Conservation (phyloP, 2,113 vertebrate genomes). For the Cardinalis cardinalis region DNA sequence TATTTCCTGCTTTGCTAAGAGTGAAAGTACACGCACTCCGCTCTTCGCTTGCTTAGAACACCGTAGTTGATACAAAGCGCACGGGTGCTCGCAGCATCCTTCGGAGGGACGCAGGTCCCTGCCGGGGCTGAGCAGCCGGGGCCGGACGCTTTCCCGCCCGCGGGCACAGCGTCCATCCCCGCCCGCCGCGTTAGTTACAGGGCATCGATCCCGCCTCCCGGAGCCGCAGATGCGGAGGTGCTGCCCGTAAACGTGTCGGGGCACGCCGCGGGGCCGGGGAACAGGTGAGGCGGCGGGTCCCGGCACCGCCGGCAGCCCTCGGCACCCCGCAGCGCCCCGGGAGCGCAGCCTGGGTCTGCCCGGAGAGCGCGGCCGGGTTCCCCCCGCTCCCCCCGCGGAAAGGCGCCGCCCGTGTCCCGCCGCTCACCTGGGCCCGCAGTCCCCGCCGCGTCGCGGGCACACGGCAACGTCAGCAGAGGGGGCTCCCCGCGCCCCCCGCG, state of each 20-base stretch:
- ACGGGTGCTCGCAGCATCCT: background rate
- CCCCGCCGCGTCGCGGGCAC: background rate
- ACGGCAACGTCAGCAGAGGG: background rate
- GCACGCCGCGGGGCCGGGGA: background rate
- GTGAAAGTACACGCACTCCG: background rate
- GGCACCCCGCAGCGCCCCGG: background rate
- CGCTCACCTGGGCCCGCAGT: background rate
- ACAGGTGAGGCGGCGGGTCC: background rate
- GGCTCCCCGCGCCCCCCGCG: background rate
- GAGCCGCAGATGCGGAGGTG: background rate
- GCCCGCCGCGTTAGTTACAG: background rate
- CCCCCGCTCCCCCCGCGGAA: background rate
- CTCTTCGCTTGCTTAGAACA: background rate
- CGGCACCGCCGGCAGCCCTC: background rate
- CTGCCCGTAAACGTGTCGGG: background rate
- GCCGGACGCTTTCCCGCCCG: background rate
- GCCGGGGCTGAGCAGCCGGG: background rate
- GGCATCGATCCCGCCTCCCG: background rate
- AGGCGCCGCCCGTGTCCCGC: background rate
- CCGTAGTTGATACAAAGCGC: rapidly evolving
- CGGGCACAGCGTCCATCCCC: background rate
- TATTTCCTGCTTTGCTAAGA: constrained; percentile 47
- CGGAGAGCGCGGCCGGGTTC: background rate
- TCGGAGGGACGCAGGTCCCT: background rate
- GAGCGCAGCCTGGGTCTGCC: background rate